Conservation (phyloP, 1,140 invertebrate species). For the Chionoecetes opilio region DNA sequence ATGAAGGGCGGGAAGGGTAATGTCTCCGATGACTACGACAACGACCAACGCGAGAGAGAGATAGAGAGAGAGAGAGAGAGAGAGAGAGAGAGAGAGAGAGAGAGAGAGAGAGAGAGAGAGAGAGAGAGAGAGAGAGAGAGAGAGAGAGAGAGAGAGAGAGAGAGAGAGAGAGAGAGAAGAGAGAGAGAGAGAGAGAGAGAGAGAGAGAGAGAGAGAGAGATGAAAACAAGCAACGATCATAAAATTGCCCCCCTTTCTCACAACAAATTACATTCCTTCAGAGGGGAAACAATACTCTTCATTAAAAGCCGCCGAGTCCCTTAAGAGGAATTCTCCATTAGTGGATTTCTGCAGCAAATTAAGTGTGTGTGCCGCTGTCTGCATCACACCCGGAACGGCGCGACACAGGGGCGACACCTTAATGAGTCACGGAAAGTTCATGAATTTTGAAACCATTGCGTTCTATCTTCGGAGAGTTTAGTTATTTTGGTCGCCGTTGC, state of each 20-base stretch:
- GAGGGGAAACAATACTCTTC: neutral
- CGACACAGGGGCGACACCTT: neutral
- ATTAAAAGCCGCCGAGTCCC: neutral
- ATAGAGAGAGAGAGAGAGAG: conserved; percentile 64
- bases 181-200: conserved; percentile 25
- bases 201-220: neutral
- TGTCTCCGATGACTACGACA: neutral
- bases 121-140: conserved; percentile 63
- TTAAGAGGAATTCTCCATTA: neutral
- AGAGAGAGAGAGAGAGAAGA: conserved; percentile 33
- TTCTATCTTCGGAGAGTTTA: too few relatives aligned
- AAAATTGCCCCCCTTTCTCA: neutral
- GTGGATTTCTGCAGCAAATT: conserved; percentile 11
- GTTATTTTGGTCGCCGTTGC: too few relatives aligned
- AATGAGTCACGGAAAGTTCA: neutral
- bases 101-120: conserved; percentile 62
- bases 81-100: conserved; percentile 51
- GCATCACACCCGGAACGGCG: neutral
- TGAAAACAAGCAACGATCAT: neutral
- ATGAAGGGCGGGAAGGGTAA: neutral
- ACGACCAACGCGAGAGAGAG: conserved; percentile 31
- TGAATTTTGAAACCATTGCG: neutral
- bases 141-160: conserved; percentile 43
- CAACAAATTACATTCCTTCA: neutral
- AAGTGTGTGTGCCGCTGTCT: neutral